Conservation (phyloP, 2,888 invertebrate species). For the Hypsopygia costalis region DNA sequence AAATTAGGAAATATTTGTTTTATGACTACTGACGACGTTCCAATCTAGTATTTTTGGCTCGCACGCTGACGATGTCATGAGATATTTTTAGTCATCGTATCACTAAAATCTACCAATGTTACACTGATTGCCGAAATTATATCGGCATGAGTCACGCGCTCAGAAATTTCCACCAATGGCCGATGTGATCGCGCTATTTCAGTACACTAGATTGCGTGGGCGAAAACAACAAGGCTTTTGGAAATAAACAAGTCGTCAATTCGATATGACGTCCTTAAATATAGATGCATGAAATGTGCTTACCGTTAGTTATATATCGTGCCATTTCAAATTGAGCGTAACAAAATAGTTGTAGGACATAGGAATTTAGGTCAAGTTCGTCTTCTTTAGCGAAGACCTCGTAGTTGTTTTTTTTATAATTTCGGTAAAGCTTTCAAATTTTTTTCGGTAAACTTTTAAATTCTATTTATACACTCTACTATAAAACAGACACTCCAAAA, state of each 20-base stretch:
- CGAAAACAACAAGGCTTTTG: conserved; percentile 66
- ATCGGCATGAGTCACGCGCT: conserved; percentile 54
- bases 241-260: conserved; percentile 47
- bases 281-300: conserved; percentile 37
- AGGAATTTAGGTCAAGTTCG: conserved; percentile 38
- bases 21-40: conserved; percentile 15
- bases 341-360: conserved; percentile 24
- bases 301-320: conserved; percentile 22
- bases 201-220: conserved; percentile 56
- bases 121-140: conserved; percentile 64
- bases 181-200: conserved; percentile 51
- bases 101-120: conserved; percentile 44
- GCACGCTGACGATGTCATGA: conserved; percentile 34
- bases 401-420: no score
- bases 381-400: background rate
- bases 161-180: conserved; percentile 39
- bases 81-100: conserved; percentile 40
- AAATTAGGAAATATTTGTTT: background rate
- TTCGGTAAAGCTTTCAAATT: no score
- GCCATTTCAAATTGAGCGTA: conserved; percentile 11
- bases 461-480: no score
- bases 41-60: conserved; percentile 29
- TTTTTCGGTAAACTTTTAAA: no score
- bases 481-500: no score
- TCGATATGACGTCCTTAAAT: conserved; percentile 52